These are phyloP conservation scores for Rhodophaea formosa DNA, from an alignment of 2,888 invertebrate species.

Conservation along the genomic window DNA sequence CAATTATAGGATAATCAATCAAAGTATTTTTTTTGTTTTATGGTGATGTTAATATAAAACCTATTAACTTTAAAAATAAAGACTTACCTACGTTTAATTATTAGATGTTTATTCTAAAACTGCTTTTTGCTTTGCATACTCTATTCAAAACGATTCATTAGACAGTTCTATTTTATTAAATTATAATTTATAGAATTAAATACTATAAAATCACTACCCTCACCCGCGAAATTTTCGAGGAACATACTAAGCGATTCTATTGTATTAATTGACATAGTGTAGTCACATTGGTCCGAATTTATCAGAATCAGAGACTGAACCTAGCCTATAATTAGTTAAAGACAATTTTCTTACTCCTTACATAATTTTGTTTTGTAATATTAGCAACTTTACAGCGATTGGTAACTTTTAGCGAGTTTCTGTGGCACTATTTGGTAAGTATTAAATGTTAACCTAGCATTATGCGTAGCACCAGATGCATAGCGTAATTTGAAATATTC, in stretches of 20 bases:
- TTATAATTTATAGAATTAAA: too few species aligned
- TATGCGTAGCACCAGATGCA: constrained; percentile 54
- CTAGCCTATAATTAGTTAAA: too few species aligned
- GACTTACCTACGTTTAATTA: too few species aligned
- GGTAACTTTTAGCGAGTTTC: constrained; percentile 46
- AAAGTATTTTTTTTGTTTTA: too few species aligned
- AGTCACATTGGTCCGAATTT: constrained; percentile 56
- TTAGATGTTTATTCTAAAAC: too few species aligned
- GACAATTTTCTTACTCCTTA: too few species aligned
- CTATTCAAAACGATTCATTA: too few species aligned
- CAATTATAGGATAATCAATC: background rate
- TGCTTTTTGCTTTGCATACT: too few species aligned
- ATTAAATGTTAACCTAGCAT: constrained; percentile 31
- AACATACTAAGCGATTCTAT: constrained; percentile 32
- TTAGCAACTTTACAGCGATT: constrained; percentile 32
- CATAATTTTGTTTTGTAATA: background rate
- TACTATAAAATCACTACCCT: background rate
- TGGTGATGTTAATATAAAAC: too few species aligned
- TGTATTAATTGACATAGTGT: constrained; percentile 67
- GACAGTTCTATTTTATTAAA: too few species aligned
- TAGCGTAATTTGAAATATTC: constrained; percentile 44
- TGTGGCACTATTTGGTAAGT: constrained; percentile 49
- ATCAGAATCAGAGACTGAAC: too few species aligned
- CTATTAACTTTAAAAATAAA: too few species aligned
- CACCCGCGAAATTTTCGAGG: background rate